Evolutionary conservation across 2,797 vertebrate genomes (phyloP).

Genomic region (Benthosema pterotum): DNA sequence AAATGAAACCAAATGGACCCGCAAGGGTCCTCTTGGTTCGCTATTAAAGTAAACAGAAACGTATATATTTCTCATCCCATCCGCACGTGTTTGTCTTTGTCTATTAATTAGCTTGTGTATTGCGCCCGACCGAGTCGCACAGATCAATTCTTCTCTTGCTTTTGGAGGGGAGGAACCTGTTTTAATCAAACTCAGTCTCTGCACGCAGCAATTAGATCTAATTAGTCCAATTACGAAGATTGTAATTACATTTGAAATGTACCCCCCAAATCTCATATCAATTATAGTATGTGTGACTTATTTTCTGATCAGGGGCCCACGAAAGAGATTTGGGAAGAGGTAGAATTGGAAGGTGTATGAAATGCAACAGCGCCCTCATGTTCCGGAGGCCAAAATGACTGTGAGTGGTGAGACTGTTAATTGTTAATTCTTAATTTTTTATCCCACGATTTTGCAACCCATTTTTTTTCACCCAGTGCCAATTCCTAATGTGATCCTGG

Average conservation of each 20-base stretch:
- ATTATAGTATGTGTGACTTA: slow-evolving; percentile 83
- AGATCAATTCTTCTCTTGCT: slow-evolving; percentile 57
- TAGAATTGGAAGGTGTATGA: slow-evolving; percentile 42
- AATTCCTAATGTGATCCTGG: no score
- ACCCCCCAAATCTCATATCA: slow-evolving; percentile 88
- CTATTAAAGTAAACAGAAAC: no score
- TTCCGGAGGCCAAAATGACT: slow-evolving; percentile 67
- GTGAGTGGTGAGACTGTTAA: slow-evolving; percentile 16
- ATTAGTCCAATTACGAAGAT: slow-evolving; percentile 88
- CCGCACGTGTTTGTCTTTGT: slow-evolving; percentile 40
- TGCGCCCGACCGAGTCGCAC: slow-evolving; percentile 63
- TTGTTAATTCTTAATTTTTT: no score
- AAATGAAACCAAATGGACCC: no score
- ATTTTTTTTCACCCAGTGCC: no score
- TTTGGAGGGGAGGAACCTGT: slow-evolving; percentile 81
- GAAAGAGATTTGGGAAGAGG: slow-evolving; percentile 41
- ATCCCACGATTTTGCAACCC: no score
- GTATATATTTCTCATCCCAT: background rate
- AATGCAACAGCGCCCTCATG: slow-evolving; percentile 55
- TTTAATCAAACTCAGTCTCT: slow-evolving; percentile 90
- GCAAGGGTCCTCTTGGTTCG: no score
- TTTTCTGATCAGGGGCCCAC: slow-evolving; percentile 75
- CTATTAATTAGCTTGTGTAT: slow-evolving; percentile 54
- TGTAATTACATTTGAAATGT: slow-evolving; percentile 88
- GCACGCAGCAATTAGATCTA: slow-evolving; percentile 86